Evolutionary conservation across 2,113 vertebrate species (phyloP).

Genomic region (Grus americana): DNA sequence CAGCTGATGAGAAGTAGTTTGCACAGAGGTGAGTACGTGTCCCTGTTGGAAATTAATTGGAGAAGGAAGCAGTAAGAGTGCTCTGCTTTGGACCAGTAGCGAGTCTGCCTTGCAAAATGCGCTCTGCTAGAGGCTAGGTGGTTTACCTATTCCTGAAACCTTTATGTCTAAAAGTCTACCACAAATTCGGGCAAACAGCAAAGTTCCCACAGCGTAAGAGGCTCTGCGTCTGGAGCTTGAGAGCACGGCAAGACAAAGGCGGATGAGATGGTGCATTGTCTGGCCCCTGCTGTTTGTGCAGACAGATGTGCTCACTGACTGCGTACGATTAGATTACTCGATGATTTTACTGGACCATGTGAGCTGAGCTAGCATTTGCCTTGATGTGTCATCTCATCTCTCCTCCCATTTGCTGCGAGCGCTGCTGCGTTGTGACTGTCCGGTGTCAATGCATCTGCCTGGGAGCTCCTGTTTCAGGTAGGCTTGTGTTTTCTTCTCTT

Average conservation of each 20-base stretch:
- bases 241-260: not conserved
- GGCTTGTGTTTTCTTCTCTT: not conserved
- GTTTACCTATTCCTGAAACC: not conserved
- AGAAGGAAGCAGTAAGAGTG: not conserved
- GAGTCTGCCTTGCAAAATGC: not conserved
- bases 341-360: not conserved
- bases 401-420: not conserved
- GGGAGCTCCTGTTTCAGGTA: conserved; percentile 25
- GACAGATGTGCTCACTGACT: not conserved
- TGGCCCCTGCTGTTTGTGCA: not conserved
- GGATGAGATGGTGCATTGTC: not conserved
- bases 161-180: not conserved
- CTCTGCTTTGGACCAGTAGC: not conserved
- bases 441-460: fast-evolving
- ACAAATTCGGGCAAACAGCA: not conserved
- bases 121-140: not conserved
- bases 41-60: conserved; percentile 9
- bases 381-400: not conserved
- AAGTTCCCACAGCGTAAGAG: not conserved
- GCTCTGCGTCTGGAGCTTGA: not conserved
- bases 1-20: not conserved
- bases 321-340: not conserved
- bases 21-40: not conserved
- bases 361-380: not conserved
- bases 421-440: not conserved